A percentile compares a stretch with the other conserved stretches of the same genome.
phyloP scores from a whole-genome alignment of 2,888 invertebrate species.

The Cataglyphis livida region DNA sequence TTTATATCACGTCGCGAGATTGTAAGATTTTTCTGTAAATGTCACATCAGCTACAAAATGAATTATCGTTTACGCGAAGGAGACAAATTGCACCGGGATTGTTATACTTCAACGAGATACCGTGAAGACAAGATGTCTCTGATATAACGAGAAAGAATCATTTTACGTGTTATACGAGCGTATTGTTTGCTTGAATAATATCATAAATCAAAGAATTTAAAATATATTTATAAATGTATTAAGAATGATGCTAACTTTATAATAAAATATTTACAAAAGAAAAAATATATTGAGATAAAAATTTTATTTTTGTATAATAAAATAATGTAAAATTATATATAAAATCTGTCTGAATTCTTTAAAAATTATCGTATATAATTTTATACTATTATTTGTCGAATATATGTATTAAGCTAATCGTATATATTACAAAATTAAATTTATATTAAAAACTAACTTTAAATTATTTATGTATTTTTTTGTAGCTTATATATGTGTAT shows the following conservation, averaged over 20 bases:
- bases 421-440: not conserved
- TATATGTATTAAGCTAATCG: not conserved
- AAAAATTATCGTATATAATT: not conserved
- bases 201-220: not conserved
- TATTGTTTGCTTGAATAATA: slow-evolving; percentile 5
- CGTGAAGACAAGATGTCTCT: slow-evolving; percentile 37
- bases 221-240: not conserved
- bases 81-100: slow-evolving; percentile 58
- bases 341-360: not conserved
- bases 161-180: not conserved
- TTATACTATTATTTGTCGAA: not conserved
- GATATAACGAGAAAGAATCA: slow-evolving; percentile 19
- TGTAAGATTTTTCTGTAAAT: slow-evolving; percentile 56
- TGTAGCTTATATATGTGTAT: not conserved
- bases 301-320: not conserved
- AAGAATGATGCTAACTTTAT: not conserved
- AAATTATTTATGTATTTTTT: not conserved
- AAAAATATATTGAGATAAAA: not conserved
- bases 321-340: not conserved
- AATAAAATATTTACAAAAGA: not conserved
- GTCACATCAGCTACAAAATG: slow-evolving; percentile 57
- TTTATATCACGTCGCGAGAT: slow-evolving; percentile 51
- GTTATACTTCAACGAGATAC: slow-evolving; percentile 36
- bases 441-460: not conserved
- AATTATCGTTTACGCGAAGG: slow-evolving; percentile 55